Evolutionary conservation across 2,113 vertebrate species (phyloP).

Genomic region (Arizona elegans): DNA sequence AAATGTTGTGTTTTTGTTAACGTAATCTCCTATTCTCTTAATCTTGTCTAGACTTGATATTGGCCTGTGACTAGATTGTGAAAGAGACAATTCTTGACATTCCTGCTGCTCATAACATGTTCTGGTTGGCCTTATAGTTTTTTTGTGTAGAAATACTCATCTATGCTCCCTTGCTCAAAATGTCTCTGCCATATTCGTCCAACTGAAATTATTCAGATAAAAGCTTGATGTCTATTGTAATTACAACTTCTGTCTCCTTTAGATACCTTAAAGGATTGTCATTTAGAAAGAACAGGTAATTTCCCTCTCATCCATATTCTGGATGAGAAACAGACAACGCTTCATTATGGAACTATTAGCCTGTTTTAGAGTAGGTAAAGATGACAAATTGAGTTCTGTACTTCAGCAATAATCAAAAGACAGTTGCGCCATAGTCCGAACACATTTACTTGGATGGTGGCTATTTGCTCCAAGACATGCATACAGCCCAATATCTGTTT

Average conservation of each 20-base stretch:
- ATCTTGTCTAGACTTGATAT: neutral
- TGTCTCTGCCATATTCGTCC: neutral
- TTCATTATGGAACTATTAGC: neutral
- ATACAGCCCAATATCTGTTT: neutral
- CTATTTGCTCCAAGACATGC: neutral
- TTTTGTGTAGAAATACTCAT: neutral
- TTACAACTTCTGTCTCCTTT: neutral
- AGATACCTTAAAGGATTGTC: neutral
- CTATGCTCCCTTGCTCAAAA: neutral
- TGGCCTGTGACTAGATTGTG: neutral
- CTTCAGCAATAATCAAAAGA: rapidly evolving
- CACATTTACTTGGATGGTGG: neutral
- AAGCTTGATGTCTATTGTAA: neutral
- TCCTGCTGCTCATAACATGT: neutral
- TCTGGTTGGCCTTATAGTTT: neutral
- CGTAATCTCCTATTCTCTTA: neutral
- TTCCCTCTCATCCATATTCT: neutral
- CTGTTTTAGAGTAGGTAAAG: neutral
- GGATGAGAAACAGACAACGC: neutral
- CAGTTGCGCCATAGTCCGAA: neutral
- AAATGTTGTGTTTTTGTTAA: neutral
- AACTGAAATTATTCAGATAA: neutral
- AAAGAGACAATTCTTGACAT: neutral
- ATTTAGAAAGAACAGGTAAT: neutral
- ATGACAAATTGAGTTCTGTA: neutral